Percentiles rank a stretch among this genome's conserved stretches.
Evolutionary conservation across 2,888 invertebrate genomes (phyloP).

Genomic region (Acanthococcus lagerstroemiae): DNA sequence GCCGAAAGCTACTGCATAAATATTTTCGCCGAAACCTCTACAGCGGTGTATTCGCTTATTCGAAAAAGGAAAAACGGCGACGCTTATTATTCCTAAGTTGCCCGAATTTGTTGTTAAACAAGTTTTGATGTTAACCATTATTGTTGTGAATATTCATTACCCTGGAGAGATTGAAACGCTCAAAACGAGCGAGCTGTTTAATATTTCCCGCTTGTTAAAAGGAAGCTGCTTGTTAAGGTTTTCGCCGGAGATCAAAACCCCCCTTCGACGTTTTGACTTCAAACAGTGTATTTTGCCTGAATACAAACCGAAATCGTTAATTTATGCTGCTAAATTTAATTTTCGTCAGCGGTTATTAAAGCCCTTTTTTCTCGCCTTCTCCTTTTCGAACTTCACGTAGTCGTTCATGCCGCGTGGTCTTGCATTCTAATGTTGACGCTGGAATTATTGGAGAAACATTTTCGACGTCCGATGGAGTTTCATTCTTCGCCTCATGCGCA

Average conservation of each 20-base stretch:
- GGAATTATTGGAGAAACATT: too few species aligned
- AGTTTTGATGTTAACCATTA: slow-evolving; percentile 29
- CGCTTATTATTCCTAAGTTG: slow-evolving; percentile 4
- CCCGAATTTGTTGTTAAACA: slow-evolving; percentile 27
- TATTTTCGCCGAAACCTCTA: too few species aligned
- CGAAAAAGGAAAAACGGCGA: too few species aligned
- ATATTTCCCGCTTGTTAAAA: slow-evolving; percentile 16
- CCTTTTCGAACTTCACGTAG: too few species aligned
- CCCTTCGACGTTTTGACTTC: slow-evolving; percentile 17
- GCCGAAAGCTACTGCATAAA: too few species aligned
- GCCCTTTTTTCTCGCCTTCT: background rate
- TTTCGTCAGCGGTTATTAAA: background rate
- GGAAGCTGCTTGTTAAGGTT: slow-evolving; percentile 14
- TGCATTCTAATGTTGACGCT: too few species aligned
- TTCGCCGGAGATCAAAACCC: slow-evolving; percentile 13
- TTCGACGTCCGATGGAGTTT: too few species aligned
- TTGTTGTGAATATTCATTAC: slow-evolving; percentile 29
- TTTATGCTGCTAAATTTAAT: slow-evolving; percentile 17
- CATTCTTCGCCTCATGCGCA: too few species aligned
- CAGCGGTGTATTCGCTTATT: too few species aligned
- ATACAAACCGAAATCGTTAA: slow-evolving; percentile 22
- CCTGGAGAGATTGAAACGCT: slow-evolving; percentile 23
- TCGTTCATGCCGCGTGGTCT: too few species aligned
- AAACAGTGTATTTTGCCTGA: slow-evolving; percentile 20
- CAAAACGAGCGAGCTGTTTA: slow-evolving; percentile 18